These are phyloP conservation scores for Chorisops tibialis DNA, from an alignment of 2,888 invertebrate species.

Conservation along the genomic window DNA sequence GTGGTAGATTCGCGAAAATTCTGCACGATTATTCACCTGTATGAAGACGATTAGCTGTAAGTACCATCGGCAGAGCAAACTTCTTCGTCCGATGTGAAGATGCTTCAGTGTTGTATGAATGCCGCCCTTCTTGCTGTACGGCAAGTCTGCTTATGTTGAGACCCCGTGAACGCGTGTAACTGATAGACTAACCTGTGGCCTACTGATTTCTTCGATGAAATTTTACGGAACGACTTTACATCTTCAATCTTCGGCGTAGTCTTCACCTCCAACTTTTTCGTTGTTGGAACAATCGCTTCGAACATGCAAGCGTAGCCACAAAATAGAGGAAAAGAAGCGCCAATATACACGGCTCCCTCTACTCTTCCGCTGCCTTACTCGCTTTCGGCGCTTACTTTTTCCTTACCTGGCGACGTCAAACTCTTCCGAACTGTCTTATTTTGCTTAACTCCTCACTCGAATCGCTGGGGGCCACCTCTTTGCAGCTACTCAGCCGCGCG, in stretches of 20 bases:
- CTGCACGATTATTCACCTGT: neutral
- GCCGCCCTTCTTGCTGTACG: slow-evolving; percentile 1
- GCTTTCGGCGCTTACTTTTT: too few relatives aligned
- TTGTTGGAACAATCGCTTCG: neutral
- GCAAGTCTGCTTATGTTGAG: slow-evolving; percentile 1
- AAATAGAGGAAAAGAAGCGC: slow-evolving; percentile 7
- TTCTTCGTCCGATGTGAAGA: too few relatives aligned
- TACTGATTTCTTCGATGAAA: slow-evolving; percentile 31
- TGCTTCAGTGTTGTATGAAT: neutral
- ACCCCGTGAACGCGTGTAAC: slow-evolving; percentile 30
- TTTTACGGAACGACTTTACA: slow-evolving; percentile 14
- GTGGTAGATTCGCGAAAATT: neutral
- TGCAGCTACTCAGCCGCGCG: neutral
- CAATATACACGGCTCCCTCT: neutral
- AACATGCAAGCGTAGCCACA: neutral
- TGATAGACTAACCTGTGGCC: slow-evolving; percentile 31
- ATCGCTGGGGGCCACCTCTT: neutral
- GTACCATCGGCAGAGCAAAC: too few relatives aligned
- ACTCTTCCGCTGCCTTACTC: neutral
- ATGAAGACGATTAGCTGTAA: neutral
- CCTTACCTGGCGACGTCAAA: too few relatives aligned
- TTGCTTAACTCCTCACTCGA: neutral
- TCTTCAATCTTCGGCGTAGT: slow-evolving; percentile 14
- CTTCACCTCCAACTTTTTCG: neutral
- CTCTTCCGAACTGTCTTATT: too few relatives aligned